A percentile compares a stretch with the other conserved stretches of the same genome.
phyloP scores from a whole-genome alignment of 2,113 vertebrate genomes.

The Salvelinus namaycush region DNA sequence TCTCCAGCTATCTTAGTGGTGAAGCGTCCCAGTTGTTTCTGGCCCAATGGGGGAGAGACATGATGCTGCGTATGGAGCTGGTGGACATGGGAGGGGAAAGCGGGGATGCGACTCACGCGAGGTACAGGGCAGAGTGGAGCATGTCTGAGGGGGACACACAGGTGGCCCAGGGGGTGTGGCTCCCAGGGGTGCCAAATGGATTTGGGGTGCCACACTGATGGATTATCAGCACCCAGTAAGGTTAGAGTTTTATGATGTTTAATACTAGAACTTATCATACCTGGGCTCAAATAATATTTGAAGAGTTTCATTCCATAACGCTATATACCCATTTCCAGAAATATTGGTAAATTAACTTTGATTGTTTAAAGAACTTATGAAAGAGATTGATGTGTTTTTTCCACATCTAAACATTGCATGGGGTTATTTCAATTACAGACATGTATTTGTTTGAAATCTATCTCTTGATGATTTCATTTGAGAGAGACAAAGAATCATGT shows the following conservation, averaged over 20 bases:
- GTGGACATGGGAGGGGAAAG: constrained; percentile 45
- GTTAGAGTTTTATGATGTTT: not conserved
- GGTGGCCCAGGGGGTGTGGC: constrained; percentile 66
- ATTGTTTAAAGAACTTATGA: too few species aligned
- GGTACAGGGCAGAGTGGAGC: constrained; percentile 67
- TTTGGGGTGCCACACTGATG: constrained; percentile 11
- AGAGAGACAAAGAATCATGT: too few species aligned
- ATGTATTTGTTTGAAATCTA: too few species aligned
- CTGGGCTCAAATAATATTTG: too few species aligned
- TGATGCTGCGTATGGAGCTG: constrained; percentile 64
- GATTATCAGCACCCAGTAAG: not conserved
- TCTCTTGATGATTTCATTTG: too few species aligned
- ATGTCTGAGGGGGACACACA: constrained; percentile 62
- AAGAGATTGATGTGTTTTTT: too few species aligned
- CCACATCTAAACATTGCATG: too few species aligned
- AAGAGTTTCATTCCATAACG: too few species aligned
- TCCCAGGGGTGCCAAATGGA: constrained; percentile 36
- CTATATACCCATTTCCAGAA: too few species aligned
- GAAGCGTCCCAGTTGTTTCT: constrained; percentile 38
- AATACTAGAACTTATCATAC: not conserved
- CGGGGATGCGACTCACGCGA: constrained; percentile 36
- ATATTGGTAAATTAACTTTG: too few species aligned
- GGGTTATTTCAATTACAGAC: too few species aligned
- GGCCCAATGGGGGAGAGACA: constrained; percentile 59
- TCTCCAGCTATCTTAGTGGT: constrained; percentile 25